Percentiles rank a stretch among this genome's conserved stretches.
These are phyloP conservation scores for Lepidotrigona ventralis DNA, from an alignment of 1,140 invertebrate genomes.

Conservation along the genomic window DNA sequence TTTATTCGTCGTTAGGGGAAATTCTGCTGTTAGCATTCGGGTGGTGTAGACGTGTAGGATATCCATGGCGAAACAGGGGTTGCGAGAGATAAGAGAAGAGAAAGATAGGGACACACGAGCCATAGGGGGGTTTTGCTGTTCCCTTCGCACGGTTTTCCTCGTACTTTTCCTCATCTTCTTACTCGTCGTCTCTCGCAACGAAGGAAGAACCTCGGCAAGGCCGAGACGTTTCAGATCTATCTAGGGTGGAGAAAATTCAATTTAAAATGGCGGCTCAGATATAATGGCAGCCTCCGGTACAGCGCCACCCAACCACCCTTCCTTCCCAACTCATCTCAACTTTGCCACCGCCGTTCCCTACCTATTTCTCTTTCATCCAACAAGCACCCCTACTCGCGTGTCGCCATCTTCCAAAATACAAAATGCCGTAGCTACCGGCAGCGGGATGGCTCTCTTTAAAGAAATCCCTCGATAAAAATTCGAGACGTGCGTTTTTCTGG, in stretches of 20 bases:
- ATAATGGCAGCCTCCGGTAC: constrained; percentile 80
- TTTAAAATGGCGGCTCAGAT: constrained; percentile 81
- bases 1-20: not conserved
- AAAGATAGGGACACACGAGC: constrained; percentile 42
- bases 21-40: not conserved
- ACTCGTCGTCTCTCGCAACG: constrained; percentile 42
- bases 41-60: not conserved
- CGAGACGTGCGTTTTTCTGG: too few relatives aligned
- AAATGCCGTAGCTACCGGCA: constrained; percentile 58
- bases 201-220: constrained; percentile 65
- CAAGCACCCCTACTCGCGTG: constrained; percentile 45
- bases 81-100: constrained; percentile 14
- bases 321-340: constrained; percentile 71
- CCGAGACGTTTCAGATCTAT: constrained; percentile 79
- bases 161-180: constrained; percentile 36
- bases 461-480: not conserved
- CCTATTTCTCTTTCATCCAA: constrained; percentile 65
- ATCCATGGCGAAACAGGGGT: constrained; percentile 15
- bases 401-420: constrained; percentile 64
- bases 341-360: constrained; percentile 67
- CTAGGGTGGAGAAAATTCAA: constrained; percentile 80
- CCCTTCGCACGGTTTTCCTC: constrained; percentile 1
- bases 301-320: constrained; percentile 67
- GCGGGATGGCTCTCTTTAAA: constrained; percentile 45
- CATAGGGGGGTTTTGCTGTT: constrained; percentile 5